These are phyloP conservation scores for Megatriorchis doriae DNA, from an alignment of 2,113 vertebrate species.

Conservation along the genomic window DNA sequence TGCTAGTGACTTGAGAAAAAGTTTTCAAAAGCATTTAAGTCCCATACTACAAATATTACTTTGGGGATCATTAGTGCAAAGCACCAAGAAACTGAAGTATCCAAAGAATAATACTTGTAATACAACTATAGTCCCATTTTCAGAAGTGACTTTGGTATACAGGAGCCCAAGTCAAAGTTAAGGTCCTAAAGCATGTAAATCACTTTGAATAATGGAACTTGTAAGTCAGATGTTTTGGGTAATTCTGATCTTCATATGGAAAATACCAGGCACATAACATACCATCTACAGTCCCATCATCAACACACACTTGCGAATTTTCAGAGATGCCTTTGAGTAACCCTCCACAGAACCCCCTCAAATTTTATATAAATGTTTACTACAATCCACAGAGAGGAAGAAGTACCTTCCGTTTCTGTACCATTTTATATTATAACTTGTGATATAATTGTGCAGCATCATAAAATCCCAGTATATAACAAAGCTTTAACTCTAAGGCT, in stretches of 20 bases:
- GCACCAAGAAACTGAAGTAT: neutral
- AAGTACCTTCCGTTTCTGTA: neutral
- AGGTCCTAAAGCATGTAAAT: neutral
- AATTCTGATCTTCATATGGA: neutral
- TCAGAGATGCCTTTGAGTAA: neutral
- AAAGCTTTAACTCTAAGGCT: neutral
- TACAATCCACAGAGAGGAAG: neutral
- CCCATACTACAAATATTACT: neutral
- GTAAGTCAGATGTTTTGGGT: neutral
- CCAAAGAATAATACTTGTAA: neutral
- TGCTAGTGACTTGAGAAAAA: neutral
- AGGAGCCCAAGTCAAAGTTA: neutral
- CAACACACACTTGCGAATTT: neutral
- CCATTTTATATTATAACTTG: neutral
- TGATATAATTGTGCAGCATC: neutral
- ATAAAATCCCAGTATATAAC: neutral
- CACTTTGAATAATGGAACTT: neutral
- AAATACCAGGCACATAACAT: neutral
- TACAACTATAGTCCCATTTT: neutral
- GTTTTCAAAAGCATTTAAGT: neutral
- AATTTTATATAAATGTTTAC: neutral
- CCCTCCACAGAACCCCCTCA: neutral
- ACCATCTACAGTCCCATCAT: neutral
- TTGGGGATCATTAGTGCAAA: neutral
- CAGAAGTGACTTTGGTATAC: neutral